Conservation (phyloP, 2,113 vertebrate genomes). For the Tringa solitaria region DNA sequence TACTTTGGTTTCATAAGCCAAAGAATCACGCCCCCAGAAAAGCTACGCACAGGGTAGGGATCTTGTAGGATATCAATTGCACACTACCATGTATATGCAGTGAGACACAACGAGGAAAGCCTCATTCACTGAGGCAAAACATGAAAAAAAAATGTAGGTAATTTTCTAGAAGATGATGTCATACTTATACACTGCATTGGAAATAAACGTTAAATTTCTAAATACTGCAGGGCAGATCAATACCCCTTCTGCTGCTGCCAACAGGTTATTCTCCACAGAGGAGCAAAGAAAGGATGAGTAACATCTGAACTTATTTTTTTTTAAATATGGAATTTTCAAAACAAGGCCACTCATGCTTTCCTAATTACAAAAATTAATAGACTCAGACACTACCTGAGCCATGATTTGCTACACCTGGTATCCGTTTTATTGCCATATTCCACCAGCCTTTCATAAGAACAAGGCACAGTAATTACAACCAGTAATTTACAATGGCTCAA, state of each 20-base stretch:
- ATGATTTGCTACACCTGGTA: neutral
- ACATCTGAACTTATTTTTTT: neutral
- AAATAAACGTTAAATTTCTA: neutral
- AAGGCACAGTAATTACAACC: neutral
- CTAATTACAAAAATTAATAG: neutral
- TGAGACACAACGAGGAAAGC: neutral
- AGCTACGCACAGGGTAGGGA: neutral
- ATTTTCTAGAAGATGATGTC: neutral
- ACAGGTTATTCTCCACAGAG: neutral
- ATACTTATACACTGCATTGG: neutral
- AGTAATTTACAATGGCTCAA: neutral
- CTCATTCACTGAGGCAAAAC: neutral
- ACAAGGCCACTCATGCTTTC: neutral
- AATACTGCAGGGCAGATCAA: neutral
- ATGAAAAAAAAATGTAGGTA: neutral
- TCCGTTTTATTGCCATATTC: neutral
- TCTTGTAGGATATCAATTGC: neutral
- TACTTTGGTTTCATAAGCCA: neutral
- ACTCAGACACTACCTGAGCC: neutral
- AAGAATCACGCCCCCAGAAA: neutral
- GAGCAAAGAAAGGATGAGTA: neutral
- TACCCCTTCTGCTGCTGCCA: neutral
- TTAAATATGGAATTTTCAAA: neutral
- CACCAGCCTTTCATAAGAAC: neutral
- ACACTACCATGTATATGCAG: neutral